Conservation (phyloP, 2,888 invertebrate species). For the Acleris emargana region DNA sequence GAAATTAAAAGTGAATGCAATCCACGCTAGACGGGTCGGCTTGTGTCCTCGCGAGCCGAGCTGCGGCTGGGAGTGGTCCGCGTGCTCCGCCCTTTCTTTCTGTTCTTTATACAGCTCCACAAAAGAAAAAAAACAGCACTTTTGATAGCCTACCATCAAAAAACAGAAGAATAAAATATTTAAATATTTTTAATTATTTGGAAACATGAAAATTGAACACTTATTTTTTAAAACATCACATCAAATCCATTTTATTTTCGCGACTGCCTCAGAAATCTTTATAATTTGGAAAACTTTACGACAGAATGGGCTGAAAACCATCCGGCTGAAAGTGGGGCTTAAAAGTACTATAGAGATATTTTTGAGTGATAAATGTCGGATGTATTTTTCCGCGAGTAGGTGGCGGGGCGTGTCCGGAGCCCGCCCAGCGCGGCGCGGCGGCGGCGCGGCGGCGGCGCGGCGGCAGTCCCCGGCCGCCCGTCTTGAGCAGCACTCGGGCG, state of each 20-base stretch:
- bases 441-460: constrained; percentile 19
- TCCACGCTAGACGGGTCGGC: constrained; percentile 54
- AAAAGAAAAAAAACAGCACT: no score
- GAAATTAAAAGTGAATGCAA: constrained; percentile 48
- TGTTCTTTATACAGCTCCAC: constrained; percentile 30
- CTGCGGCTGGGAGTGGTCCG: constrained; percentile 58
- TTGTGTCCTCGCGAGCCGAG: constrained; percentile 54
- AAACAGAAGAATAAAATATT: no score
- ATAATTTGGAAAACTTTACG: no score
- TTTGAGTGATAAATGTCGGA: constrained; percentile 18
- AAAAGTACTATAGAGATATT: constrained; percentile 4
- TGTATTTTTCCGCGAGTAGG: constrained; percentile 40
- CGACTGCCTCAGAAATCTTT: no score
- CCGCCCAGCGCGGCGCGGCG: constrained; percentile 44
- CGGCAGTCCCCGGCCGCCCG: constrained; percentile 55
- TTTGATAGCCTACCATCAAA: no score
- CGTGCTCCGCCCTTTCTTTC: constrained; percentile 52
- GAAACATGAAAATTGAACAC: no score
- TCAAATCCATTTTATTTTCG: no score
- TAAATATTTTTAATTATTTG: no score
- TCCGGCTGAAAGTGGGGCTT: constrained; percentile 26
- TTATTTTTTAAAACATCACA: no score
- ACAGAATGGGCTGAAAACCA: background rate
- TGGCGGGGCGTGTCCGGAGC: constrained; percentile 69
- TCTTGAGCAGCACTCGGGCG: constrained; percentile 48